Evolutionary conservation across 2,888 invertebrate species (phyloP).

Genomic region (Euspilapteryx auroguttella): DNA sequence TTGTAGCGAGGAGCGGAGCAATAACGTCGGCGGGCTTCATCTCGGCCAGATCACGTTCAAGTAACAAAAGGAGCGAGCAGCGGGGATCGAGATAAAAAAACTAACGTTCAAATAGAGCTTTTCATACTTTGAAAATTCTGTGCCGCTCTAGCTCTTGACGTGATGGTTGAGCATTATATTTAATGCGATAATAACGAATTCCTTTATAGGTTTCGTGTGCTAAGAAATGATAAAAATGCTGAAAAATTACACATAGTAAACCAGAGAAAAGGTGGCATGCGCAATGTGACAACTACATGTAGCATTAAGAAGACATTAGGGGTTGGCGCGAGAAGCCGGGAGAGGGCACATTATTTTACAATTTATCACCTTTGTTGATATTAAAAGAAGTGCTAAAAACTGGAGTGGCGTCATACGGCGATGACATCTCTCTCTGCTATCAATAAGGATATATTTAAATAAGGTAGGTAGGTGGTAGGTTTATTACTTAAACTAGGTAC

Average conservation of each 20-base stretch:
- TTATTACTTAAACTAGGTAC: too few relatives aligned
- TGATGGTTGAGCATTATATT: background rate
- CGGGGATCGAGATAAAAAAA: conserved; percentile 28
- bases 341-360: conserved; percentile 39
- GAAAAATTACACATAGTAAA: conserved; percentile 10
- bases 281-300: conserved; percentile 50
- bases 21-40: conserved; percentile 44
- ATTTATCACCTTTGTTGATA: conserved; percentile 39
- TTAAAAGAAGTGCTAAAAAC: too few relatives aligned
- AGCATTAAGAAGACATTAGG: conserved; percentile 56
- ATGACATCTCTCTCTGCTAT: too few relatives aligned
- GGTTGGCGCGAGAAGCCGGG: conserved; percentile 20
- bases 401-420: too few relatives aligned
- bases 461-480: too few relatives aligned
- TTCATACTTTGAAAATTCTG: conserved; percentile 44
- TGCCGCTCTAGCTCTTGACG: conserved; percentile 17
- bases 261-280: conserved; percentile 27
- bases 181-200: too few relatives aligned
- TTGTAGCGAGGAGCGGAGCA: conserved; percentile 35
- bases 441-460: too few relatives aligned
- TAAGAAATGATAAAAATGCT: too few relatives aligned
- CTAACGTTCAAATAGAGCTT: conserved; percentile 40
- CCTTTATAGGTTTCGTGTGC: too few relatives aligned
- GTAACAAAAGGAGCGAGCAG: conserved; percentile 44
- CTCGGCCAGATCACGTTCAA: conserved; percentile 52